Conservation (phyloP, 2,113 vertebrate genomes). For the Motacilla tschutschensis region DNA sequence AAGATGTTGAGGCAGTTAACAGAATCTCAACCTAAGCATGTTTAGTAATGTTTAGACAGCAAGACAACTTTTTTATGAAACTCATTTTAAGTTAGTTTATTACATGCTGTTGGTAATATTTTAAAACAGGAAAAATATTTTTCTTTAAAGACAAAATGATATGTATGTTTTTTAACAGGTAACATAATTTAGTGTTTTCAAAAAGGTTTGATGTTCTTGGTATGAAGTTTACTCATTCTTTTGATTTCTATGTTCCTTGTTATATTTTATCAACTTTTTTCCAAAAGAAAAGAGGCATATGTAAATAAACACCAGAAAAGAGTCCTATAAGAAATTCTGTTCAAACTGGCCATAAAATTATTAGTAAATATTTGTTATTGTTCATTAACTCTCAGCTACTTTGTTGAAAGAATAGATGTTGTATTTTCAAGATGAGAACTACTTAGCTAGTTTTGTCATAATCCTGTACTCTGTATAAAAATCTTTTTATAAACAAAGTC, state of each 20-base stretch:
- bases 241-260: slow-evolving; percentile 41
- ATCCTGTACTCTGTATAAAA: slow-evolving; percentile 70
- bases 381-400: slow-evolving; percentile 63
- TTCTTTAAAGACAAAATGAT: slow-evolving; percentile 64
- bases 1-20: slow-evolving; percentile 61
- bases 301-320: slow-evolving; percentile 64
- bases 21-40: slow-evolving; percentile 63
- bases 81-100: slow-evolving; percentile 69
- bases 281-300: slow-evolving; percentile 47
- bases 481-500: slow-evolving; percentile 71
- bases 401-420: slow-evolving; percentile 65
- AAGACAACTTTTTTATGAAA: slow-evolving; percentile 68
- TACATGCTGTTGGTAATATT: slow-evolving; percentile 67
- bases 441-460: slow-evolving; percentile 69
- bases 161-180: slow-evolving; percentile 65
- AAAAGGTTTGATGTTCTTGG: slow-evolving; percentile 29
- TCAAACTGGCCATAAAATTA: slow-evolving; percentile 55
- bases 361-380: slow-evolving; percentile 49
- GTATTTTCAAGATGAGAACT: slow-evolving; percentile 66
- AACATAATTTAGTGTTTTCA: slow-evolving; percentile 59
- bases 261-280: slow-evolving; percentile 41
- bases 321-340: slow-evolving; percentile 54
- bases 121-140: slow-evolving; percentile 69
- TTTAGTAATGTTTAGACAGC: slow-evolving; percentile 53
- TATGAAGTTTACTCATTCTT: slow-evolving; percentile 51